These are phyloP conservation scores for Lycophotia porphyrea DNA, from an alignment of 2,888 invertebrate genomes.

Conservation along the genomic window DNA sequence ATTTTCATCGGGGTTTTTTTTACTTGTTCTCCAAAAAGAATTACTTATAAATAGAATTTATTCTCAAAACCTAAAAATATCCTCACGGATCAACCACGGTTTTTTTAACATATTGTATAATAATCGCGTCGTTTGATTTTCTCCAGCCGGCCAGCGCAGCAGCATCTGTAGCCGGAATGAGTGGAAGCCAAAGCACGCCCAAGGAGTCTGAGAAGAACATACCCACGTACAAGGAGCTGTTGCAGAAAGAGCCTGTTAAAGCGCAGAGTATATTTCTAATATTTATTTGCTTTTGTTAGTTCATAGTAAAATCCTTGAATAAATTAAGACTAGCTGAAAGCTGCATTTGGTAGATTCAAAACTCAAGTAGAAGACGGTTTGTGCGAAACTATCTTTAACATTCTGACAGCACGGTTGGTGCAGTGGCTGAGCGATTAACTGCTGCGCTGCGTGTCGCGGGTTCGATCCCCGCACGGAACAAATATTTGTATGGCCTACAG, in stretches of 20 bases:
- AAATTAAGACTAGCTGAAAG: not conserved
- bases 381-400: not conserved
- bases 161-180: slow-evolving; percentile 82
- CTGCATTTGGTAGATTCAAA: not conserved
- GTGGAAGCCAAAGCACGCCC: slow-evolving; percentile 83
- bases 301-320: not conserved
- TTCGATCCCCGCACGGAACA: no score
- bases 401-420: no score
- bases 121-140: not conserved
- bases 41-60: no score
- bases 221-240: slow-evolving; percentile 84
- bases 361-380: not conserved
- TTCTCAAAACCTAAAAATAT: no score
- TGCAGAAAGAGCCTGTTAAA: slow-evolving; percentile 82
- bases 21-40: no score
- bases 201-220: slow-evolving; percentile 81
- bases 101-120: no score
- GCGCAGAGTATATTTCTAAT: slow-evolving; percentile 76
- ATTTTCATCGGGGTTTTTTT: no score
- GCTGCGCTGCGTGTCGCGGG: no score
- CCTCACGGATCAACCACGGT: no score
- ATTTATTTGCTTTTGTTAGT: not conserved
- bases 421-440: no score
- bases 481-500: no score
- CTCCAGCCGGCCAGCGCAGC: slow-evolving; percentile 84